phyloP scores from a whole-genome alignment of 2,888 invertebrate genomes.

The Sialis fuliginosa region DNA sequence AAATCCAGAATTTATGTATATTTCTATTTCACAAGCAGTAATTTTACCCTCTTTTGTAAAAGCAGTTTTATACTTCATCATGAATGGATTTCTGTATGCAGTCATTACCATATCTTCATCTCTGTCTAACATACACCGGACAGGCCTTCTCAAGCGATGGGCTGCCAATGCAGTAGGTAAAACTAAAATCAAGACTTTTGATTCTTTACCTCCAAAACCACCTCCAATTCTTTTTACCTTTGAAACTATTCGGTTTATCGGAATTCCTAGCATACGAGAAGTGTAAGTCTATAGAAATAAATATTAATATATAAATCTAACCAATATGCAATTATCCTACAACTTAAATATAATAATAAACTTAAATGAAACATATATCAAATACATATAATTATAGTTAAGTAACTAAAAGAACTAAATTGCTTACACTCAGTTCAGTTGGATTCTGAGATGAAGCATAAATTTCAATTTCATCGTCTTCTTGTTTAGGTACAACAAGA shows the following conservation, averaged over 20 bases:
- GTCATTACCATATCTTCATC: slow-evolving; percentile 88
- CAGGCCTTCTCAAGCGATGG: slow-evolving; percentile 54
- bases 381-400: too few relatives aligned
- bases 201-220: slow-evolving; percentile 92
- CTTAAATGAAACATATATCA: too few relatives aligned
- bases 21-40: slow-evolving; percentile 47
- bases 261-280: slow-evolving; percentile 51
- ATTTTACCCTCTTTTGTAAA: slow-evolving; percentile 60
- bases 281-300: slow-evolving; percentile 40
- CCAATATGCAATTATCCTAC: too few relatives aligned
- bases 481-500: slow-evolving; percentile 53
- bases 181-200: slow-evolving; percentile 44
- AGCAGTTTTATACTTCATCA: slow-evolving; percentile 68
- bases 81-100: slow-evolving; percentile 80
- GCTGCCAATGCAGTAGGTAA: slow-evolving; percentile 71
- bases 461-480: slow-evolving; percentile 72
- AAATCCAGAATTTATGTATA: slow-evolving; percentile 72
- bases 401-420: background rate
- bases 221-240: slow-evolving; percentile 82
- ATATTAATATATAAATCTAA: too few relatives aligned
- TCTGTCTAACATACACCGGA: slow-evolving; percentile 76
- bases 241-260: slow-evolving; percentile 54
- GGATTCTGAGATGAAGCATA: slow-evolving; percentile 75
- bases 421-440: slow-evolving; percentile 46
- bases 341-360: background rate